Conservation (phyloP, 2,797 vertebrate species). For the Nyctalus aviator region DNA sequence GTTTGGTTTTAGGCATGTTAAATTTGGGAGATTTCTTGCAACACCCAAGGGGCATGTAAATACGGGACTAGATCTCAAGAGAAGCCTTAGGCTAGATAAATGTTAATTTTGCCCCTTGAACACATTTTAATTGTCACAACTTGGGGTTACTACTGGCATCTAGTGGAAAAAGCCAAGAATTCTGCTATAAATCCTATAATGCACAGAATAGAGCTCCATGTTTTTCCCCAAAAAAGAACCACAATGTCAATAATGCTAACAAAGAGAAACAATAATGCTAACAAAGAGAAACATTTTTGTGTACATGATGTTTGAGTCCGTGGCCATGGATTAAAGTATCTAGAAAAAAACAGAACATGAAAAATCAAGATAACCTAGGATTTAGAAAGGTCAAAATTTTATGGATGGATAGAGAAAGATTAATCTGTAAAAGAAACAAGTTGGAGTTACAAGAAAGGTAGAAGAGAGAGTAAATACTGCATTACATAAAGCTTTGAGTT, state of each 20-base stretch:
- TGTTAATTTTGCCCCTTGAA: neutral
- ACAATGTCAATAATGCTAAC: neutral
- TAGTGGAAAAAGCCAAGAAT: neutral
- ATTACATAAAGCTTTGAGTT: neutral
- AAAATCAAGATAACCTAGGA: neutral
- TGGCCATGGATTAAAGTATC: neutral
- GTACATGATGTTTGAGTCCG: neutral
- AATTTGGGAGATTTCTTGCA: neutral
- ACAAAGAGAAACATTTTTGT: neutral
- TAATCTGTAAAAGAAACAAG: neutral
- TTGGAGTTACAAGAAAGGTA: neutral
- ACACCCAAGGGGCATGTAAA: neutral
- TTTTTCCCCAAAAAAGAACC: neutral
- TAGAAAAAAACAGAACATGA: conserved; percentile 15
- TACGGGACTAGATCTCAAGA: neutral
- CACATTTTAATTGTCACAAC: neutral
- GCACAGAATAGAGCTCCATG: neutral
- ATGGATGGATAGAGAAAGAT: neutral
- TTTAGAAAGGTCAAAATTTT: neutral
- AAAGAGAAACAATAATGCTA: neutral
- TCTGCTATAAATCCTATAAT: neutral
- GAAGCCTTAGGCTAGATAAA: neutral
- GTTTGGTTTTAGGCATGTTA: neutral
- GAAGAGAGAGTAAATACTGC: neutral
- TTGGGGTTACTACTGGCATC: neutral